Evolutionary conservation across 2,888 invertebrate species (phyloP).

Genomic region (Epirrhoe alternata): DNA sequence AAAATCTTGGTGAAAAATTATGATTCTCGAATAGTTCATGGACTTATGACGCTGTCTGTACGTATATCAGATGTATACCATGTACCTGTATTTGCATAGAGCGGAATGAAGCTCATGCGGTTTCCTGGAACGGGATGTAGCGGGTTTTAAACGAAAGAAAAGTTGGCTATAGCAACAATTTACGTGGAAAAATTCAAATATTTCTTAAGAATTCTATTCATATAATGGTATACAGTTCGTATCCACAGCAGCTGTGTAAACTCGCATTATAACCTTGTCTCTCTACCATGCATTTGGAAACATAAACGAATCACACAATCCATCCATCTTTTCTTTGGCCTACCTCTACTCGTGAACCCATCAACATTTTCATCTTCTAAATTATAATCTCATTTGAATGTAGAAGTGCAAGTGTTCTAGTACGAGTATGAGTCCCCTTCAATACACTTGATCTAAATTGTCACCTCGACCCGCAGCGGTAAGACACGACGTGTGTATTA

Average conservation of each 20-base stretch:
- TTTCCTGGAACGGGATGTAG: slow-evolving; percentile 20
- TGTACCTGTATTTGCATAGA: slow-evolving; percentile 39
- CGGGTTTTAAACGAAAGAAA: slow-evolving; percentile 21
- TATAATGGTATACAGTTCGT: too few species aligned
- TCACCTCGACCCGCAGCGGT: background rate
- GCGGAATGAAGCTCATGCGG: slow-evolving; percentile 32
- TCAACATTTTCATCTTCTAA: background rate
- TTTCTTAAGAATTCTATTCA: slow-evolving; percentile 1
- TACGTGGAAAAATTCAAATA: slow-evolving; percentile 10
- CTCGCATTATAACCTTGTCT: too few species aligned
- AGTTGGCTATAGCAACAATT: slow-evolving; percentile 5
- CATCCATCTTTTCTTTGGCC: too few species aligned
- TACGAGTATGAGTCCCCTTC: background rate
- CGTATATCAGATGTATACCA: slow-evolving; percentile 20
- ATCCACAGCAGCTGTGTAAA: too few species aligned
- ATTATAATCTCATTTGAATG: background rate
- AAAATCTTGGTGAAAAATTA: too few species aligned
- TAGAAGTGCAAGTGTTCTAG: slow-evolving; percentile 3
- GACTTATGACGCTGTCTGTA: background rate
- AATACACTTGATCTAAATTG: slow-evolving; percentile 4
- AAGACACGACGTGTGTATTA: slow-evolving; percentile 22
- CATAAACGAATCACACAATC: too few species aligned
- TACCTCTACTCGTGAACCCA: too few species aligned
- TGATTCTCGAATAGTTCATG: too few species aligned
- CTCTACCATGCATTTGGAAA: too few species aligned